Percentiles rank a stretch among this genome's conserved stretches.
These are phyloP conservation scores for Drosophila demipolita DNA, from an alignment of 2,888 invertebrate genomes.

Conservation along the genomic window DNA sequence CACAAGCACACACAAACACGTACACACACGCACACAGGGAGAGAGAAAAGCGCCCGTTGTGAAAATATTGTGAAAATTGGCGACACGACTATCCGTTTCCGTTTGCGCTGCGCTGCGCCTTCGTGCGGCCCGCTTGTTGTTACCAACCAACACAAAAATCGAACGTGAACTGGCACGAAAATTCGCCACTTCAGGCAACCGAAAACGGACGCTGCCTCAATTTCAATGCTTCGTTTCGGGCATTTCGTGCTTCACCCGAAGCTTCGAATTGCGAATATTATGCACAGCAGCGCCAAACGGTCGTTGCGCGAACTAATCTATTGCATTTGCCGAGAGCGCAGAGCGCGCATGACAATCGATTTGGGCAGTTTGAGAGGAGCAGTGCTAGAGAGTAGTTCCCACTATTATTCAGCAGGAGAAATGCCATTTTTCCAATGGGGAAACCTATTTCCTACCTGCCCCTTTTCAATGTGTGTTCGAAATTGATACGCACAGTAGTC, in stretches of 20 bases:
- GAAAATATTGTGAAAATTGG: conserved; percentile 39
- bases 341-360: conserved; percentile 28
- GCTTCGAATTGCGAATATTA: background rate
- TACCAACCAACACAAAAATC: conserved; percentile 85
- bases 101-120: conserved; percentile 23
- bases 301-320: conserved; percentile 17
- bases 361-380: background rate
- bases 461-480: background rate
- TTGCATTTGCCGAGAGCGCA: conserved; percentile 4
- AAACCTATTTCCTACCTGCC: background rate
- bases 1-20: conserved; percentile 13
- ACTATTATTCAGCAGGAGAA: background rate
- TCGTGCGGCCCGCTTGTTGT: conserved; percentile 71
- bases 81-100: conserved; percentile 50
- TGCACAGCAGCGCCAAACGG: conserved; percentile 48
- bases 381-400: background rate
- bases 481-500: background rate
- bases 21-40: conserved; percentile 17
- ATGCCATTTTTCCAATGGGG: background rate
- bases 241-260: conserved; percentile 22
- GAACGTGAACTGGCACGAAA: conserved; percentile 84
- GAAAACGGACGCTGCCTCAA: conserved; percentile 57
- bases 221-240: conserved; percentile 39
- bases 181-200: conserved; percentile 62
- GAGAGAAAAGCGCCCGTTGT: conserved; percentile 10